Base-by-base conservation (phyloP, 2,888 invertebrate species). In the Dynastes grantii region DNA sequence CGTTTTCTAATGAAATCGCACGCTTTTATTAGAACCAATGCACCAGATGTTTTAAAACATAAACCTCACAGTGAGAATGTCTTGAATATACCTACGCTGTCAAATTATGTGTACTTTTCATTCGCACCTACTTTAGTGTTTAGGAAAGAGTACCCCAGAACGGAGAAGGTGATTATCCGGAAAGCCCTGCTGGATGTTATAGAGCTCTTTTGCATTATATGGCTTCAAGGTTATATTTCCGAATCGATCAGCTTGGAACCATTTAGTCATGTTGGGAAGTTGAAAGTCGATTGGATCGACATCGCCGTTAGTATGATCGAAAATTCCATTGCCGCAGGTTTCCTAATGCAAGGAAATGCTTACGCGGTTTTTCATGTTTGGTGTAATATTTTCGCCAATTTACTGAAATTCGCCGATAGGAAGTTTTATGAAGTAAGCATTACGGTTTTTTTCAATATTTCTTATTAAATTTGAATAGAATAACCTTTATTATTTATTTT, bases 311-410 rank as follows among this genome's bases (percentile, higher is more conserved):
- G 92, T 1, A 90, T 95, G 82, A 94, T 96, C 84, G 93, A 93
- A 45, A 93, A 94, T 86, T 92, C 95, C 85, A 89, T 96, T 78
- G 95, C 96, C 0, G 94, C 94, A 1, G 91, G 94, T 0, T 89
- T 95, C 67, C 90, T 93, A 0, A 77, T 84, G 64, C 82, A 0
- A 1, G 65, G 82, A 0, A 80, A 78, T 2, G 98, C 98, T 89
- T 98, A 96, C 89, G 92, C 95, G 80, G 89, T 98, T 2, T 90
- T 98, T 2, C 98, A 99, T 85, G 93, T 95, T 1, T 98, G 97
- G 96, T 91, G 95, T 85, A 99, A 98, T 88, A 95, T 95, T 27
- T 96, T 95, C 85, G 95, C 97, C 0, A 98, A 99, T 88, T 91
- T 98, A 89, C 88, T 98, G 80, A 92, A 92, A 80, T 99, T 98